A percentile compares a stretch with the other conserved stretches of the same genome.
phyloP scores from a whole-genome alignment of 2,797 vertebrate genomes.

The Notamacropus eugenii region DNA sequence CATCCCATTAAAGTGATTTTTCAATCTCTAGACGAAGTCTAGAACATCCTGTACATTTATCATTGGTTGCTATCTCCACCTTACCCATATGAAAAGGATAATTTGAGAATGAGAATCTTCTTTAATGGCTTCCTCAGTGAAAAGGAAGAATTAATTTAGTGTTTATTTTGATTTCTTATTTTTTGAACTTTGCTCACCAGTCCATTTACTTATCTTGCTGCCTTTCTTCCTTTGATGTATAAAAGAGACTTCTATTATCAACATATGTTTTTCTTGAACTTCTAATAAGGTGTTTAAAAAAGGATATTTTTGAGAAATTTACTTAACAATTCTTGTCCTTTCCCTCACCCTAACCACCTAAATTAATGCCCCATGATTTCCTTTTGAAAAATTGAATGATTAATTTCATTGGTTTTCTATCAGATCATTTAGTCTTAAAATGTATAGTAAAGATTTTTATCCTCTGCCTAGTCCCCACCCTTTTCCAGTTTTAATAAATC shows the following conservation, averaged over 20 bases:
- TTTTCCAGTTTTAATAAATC: background rate
- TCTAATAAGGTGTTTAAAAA: background rate
- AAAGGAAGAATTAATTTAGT: background rate
- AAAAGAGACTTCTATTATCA: background rate
- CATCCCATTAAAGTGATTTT: background rate
- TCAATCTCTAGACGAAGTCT: background rate
- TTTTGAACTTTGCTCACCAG: background rate
- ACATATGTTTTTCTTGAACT: background rate
- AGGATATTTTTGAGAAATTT: background rate
- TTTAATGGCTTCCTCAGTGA: background rate
- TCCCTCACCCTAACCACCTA: background rate
- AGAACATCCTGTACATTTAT: background rate
- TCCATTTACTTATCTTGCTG: background rate
- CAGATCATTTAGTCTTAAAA: background rate
- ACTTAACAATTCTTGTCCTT: background rate
- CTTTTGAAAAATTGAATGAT: background rate
- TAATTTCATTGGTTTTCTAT: background rate
- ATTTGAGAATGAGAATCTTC: background rate
- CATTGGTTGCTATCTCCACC: background rate
- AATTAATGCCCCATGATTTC: background rate
- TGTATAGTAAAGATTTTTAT: background rate
- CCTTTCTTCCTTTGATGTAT: background rate
- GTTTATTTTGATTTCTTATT: background rate
- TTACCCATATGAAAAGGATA: background rate
- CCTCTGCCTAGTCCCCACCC: fast-evolving